Conservation (phyloP, 2,797 vertebrate genomes). For the Sebastes melanostomus region DNA sequence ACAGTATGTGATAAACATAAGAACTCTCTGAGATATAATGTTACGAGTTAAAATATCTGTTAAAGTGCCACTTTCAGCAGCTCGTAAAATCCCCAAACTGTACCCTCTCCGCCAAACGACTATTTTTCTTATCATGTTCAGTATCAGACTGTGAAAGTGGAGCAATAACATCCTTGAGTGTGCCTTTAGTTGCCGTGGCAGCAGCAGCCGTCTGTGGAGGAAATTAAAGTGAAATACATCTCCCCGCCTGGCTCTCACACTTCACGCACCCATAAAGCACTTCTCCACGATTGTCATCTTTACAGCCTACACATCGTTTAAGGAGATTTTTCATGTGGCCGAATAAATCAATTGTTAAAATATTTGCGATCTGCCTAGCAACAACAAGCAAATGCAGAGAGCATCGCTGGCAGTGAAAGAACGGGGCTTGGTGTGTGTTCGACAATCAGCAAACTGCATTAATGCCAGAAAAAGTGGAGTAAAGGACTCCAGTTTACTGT, state of each 20-base stretch:
- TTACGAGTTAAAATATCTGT: constrained; percentile 56
- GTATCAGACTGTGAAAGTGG: constrained; percentile 55
- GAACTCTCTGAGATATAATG: constrained; percentile 32
- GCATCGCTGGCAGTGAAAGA: constrained; percentile 2
- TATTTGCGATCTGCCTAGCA: constrained; percentile 51
- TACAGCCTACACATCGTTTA: constrained; percentile 75
- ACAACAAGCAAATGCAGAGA: constrained; percentile 29
- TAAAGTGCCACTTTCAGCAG: constrained; percentile 61
- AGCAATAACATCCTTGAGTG: constrained; percentile 71
- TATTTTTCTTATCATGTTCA: constrained; percentile 71
- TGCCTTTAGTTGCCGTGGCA: constrained; percentile 40
- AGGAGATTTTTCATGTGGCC: constrained; percentile 50
- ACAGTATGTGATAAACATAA: constrained; percentile 23
- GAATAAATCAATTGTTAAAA: constrained; percentile 55
- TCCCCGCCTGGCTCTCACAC: constrained; percentile 48
- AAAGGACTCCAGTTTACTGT: not conserved
- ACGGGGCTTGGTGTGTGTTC: constrained; percentile 16
- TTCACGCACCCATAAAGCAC: constrained; percentile 74
- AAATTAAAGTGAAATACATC: constrained; percentile 79
- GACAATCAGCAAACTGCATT: constrained; percentile 7
- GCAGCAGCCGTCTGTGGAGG: constrained; percentile 51
- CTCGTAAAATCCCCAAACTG: constrained; percentile 40
- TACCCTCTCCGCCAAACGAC: constrained; percentile 45
- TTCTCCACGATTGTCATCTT: constrained; percentile 83
- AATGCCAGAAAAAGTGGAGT: not conserved